A percentile compares a stretch with the other conserved stretches of the same genome.
These are phyloP conservation scores for Zapus hudsonius DNA, from an alignment of 2,113 vertebrate genomes.

Conservation along the genomic window DNA sequence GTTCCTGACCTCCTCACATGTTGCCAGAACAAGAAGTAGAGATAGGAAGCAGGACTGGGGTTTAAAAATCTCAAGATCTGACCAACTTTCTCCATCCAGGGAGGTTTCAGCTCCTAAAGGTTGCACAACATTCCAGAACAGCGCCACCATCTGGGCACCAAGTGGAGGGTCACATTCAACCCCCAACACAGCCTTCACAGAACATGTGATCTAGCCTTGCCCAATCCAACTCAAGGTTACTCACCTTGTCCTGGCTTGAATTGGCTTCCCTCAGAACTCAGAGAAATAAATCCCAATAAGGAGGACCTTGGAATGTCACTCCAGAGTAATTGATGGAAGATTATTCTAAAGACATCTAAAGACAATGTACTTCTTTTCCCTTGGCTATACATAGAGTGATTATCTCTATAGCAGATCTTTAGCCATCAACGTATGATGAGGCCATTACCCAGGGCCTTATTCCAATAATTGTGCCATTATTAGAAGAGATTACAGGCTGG, in stretches of 20 bases:
- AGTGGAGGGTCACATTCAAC: not conserved
- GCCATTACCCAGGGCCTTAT: not conserved
- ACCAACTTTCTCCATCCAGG: no score
- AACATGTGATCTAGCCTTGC: not conserved
- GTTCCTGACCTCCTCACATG: not conserved
- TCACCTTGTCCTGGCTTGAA: not conserved
- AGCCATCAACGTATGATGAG: not conserved
- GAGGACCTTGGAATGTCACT: not conserved
- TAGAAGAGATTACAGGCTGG: not conserved
- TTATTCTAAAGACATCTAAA: not conserved
- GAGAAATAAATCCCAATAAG: not conserved
- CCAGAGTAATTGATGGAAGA: conserved; percentile 1
- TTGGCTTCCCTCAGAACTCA: not conserved
- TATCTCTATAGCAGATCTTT: not conserved
- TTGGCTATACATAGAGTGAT: no score
- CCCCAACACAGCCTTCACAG: not conserved
- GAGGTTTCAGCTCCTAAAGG: not conserved
- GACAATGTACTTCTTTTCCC: no score
- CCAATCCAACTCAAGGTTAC: not conserved
- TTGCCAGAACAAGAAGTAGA: not conserved
- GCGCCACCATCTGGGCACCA: not conserved
- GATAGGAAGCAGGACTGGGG: not conserved
- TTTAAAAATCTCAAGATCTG: not conserved
- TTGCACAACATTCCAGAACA: no score
- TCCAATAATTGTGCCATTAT: not conserved